Conservation (phyloP, 2,797 vertebrate species). For the Platalea minor region DNA sequence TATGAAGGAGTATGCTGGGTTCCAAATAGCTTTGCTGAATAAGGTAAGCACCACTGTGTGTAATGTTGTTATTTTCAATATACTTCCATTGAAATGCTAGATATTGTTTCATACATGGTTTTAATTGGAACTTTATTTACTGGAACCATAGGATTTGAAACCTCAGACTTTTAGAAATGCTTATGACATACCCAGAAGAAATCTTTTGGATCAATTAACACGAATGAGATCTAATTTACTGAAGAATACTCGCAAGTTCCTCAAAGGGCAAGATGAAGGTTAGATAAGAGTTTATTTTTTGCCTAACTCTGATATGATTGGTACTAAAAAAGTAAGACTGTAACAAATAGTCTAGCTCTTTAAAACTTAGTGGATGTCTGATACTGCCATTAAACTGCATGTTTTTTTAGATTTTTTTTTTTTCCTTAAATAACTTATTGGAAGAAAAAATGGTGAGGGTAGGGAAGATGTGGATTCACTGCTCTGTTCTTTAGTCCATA, state of each 20-base stretch:
- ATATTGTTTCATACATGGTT: background rate
- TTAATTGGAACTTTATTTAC: conserved; percentile 54
- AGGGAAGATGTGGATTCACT: background rate
- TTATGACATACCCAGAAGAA: conserved; percentile 82
- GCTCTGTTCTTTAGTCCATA: background rate
- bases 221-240: conserved; percentile 84
- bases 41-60: conserved; percentile 81
- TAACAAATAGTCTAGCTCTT: background rate
- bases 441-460: background rate
- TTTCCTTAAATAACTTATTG: background rate
- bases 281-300: conserved; percentile 34
- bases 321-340: background rate
- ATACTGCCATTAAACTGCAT: background rate
- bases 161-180: conserved; percentile 84
- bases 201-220: conserved; percentile 83
- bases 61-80: conserved; percentile 64
- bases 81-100: conserved; percentile 66
- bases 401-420: background rate
- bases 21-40: conserved; percentile 91
- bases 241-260: conserved; percentile 74
- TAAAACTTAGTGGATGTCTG: background rate
- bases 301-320: background rate
- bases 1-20: conserved; percentile 93
- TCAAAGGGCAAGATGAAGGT: conserved; percentile 84
- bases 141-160: conserved; percentile 75